Evolutionary conservation across 2,888 invertebrate genomes (phyloP), one percentile per base, ranked within the genome.

Genomic region (Drosophila nigricruria): DNA sequence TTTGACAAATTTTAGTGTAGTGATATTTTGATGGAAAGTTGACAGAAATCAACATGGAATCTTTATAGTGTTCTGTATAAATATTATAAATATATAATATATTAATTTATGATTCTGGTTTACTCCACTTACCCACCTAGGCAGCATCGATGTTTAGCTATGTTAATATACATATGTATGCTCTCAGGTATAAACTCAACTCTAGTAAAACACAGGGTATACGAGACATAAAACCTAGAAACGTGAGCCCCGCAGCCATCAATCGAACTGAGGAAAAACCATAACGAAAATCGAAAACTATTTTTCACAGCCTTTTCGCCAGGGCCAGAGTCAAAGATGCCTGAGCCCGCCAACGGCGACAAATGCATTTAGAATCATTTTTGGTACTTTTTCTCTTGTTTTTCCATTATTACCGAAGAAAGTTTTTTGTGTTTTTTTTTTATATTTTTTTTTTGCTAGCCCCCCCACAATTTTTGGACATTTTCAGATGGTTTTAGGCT

Each of bases 161-260:
- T n/a, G 2, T 5, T 3, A 5, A n/a, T n/a, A n/a, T n/a, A n/a
- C n/a, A n/a, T n/a, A n/a, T n/a, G n/a, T 47, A n/a, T n/a, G 2
- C 12, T 25, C 8, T 49, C 14, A 6, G 4, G 6, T 10, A n/a
- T 43, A 27, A 3, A 0, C 18, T 43, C 12, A 20, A 5, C 18
- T 27, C 18, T 10, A 5, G 4, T 18, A 10, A 12, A 1, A 2
- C 25, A n/a, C 10, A 57, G 70, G 70, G 70, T 70, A 70, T 70
- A 5, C 18, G 34, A 64, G 74, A 52, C 27, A 27, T 43, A 64
- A 63, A 67, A 57, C 38, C 27, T 2, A 52, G 60, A 76, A 79
- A 87, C 89, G 89, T 86, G 89, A 83, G 89, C 81, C 78, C 78
- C 70, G 65, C 72, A 87, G 89, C 77, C 89, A 83, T 87, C 81